phyloP scores from a whole-genome alignment of 2,888 invertebrate genomes.

The Scelioninae gen. 2 region DNA sequence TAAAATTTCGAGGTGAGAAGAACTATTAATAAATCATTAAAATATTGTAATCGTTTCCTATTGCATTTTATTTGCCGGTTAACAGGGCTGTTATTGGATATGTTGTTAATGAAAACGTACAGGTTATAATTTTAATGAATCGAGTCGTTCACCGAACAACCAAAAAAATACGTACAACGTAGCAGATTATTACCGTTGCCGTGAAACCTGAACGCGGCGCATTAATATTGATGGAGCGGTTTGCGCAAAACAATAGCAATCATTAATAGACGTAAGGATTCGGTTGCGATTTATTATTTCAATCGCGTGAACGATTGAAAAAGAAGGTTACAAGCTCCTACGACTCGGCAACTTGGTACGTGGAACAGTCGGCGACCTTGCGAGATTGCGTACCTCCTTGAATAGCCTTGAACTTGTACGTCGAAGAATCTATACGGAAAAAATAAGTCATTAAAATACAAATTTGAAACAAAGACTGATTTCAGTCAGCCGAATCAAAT shows the following conservation, averaged over 20 bases:
- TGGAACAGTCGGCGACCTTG: conserved; percentile 68
- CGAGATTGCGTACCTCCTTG: conserved; percentile 63
- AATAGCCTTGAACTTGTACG: conserved; percentile 69
- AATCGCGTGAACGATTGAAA: conserved; percentile 53
- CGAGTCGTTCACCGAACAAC: too few relatives aligned
- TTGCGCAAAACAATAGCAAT: conserved; percentile 19
- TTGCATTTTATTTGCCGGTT: too few relatives aligned
- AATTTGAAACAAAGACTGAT: conserved; percentile 33
- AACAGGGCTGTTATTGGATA: too few relatives aligned
- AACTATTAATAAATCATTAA: too few relatives aligned
- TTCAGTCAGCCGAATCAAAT: conserved; percentile 10
- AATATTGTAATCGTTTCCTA: too few relatives aligned
- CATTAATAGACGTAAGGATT: conserved; percentile 27
- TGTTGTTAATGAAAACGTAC: too few relatives aligned
- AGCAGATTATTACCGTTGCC: not conserved
- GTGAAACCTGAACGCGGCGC: not conserved
- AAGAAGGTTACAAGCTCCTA: conserved; percentile 56
- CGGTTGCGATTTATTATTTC: conserved; percentile 48
- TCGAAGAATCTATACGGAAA: conserved; percentile 62
- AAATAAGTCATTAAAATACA: conserved; percentile 43
- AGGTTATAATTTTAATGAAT: too few relatives aligned
- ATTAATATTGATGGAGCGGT: conserved; percentile 13
- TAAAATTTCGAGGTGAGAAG: too few relatives aligned
- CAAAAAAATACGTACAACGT: too few relatives aligned
- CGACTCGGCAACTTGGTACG: conserved; percentile 47